Conservation (phyloP, 1,140 invertebrate species). For the Rhopalosiphum padi region DNA sequence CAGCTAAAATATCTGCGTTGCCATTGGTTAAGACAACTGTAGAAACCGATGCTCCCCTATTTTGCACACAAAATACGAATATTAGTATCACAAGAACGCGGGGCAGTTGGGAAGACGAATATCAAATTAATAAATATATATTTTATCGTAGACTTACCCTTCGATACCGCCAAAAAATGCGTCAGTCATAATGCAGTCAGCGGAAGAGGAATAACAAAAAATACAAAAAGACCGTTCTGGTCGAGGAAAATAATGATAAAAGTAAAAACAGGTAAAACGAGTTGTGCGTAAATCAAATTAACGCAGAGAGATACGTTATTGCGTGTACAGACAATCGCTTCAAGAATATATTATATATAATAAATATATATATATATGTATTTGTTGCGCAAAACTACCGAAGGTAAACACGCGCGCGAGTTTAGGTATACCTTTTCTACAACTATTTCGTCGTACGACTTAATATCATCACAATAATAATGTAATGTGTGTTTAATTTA, state of each 20-base stretch:
- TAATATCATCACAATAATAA: neutral
- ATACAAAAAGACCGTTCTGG: neutral
- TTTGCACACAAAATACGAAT: slow-evolving; percentile 62
- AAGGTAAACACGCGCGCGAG: neutral
- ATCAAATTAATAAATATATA: neutral
- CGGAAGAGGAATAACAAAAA: neutral
- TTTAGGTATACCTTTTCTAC: neutral
- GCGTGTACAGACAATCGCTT: neutral
- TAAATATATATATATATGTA: neutral
- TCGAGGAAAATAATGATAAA: neutral
- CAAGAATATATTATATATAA: neutral
- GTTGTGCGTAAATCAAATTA: slow-evolving; percentile 30
- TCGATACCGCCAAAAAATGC: slow-evolving; percentile 65
- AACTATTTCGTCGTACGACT: neutral
- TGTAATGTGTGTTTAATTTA: neutral
- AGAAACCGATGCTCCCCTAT: slow-evolving; percentile 84
- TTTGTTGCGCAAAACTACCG: slow-evolving; percentile 15
- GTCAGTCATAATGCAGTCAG: slow-evolving; percentile 59
- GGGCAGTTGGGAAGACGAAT: neutral
- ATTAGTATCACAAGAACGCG: neutral
- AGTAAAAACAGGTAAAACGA: slow-evolving; percentile 32
- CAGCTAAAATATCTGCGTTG: slow-evolving; percentile 72
- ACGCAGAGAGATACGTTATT: neutral
- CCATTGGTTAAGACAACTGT: slow-evolving; percentile 77
- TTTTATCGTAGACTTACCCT: slow-evolving; percentile 63